Conservation (phyloP, 2,113 vertebrate genomes). For the Acanthochromis polyacanthus region DNA sequence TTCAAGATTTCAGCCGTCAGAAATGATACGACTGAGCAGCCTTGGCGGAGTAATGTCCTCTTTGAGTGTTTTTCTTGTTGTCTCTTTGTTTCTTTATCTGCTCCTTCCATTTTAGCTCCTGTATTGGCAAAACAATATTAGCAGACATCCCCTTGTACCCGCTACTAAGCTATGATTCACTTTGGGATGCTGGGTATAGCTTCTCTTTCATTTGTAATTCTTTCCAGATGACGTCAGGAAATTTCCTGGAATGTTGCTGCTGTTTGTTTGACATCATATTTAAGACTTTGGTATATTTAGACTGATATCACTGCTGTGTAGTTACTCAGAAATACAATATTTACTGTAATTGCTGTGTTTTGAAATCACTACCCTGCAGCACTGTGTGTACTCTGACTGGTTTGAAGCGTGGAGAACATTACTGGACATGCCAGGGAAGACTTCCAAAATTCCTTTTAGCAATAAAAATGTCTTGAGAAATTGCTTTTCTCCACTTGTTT, state of each 20-base stretch:
- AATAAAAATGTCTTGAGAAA: conserved; percentile 5
- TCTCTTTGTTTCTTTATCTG: no score
- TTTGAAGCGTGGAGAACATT: neutral
- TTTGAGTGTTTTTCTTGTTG: no score
- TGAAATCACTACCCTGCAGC: conserved; percentile 1
- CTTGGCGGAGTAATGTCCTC: no score
- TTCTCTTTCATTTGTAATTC: no score
- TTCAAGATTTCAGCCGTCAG: no score
- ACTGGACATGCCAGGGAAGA: conserved; percentile 29
- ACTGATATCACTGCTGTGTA: neutral
- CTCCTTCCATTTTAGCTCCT: no score
- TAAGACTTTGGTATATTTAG: neutral
- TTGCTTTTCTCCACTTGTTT: neutral
- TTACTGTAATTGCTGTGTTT: neutral
- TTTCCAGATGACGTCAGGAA: no score
- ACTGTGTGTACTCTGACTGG: neutral
- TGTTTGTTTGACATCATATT: neutral
- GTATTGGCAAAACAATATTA: no score
- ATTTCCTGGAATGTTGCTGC: neutral
- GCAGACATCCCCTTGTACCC: no score
- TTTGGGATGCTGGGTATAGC: no score
- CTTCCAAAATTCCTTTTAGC: conserved; percentile 50
- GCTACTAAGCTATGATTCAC: no score
- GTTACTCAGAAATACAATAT: neutral
- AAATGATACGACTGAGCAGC: no score